Evolutionary conservation across 37 sponge, comb jelly and placozoan genomes (phyloP), one percentile per base, ranked within the genome.

Genomic region (Crambe crambe): DNA sequence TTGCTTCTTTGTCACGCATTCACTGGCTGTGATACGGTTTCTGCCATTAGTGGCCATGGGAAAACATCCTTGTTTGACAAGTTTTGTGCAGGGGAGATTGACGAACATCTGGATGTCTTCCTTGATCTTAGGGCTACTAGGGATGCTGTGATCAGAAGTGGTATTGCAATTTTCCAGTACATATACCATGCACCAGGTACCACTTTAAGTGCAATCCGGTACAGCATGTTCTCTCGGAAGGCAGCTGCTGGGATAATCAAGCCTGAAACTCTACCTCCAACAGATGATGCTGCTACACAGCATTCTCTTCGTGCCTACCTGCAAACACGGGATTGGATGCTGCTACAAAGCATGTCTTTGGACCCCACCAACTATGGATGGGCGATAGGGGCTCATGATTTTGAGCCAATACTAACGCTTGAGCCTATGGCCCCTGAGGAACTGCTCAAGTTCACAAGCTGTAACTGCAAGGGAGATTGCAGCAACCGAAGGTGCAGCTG

Each of bases 71-170:
- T 60, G 17, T 60, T 60, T 60, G 61, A 60, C 61, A 20, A 23
- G 61, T 60, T 60, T 60, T 60, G 61, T 60, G 61, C 61, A 26
- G 61, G 61, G 61, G 61, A 60, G 21, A 60, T 60, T 60, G 61
- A 60, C 25, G 61, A 60, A 60, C 61, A 60, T 23, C 6, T 60
- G 61, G 25, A 60, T 22, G 17, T 60, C 61, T 60, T 60, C 61
- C 61, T 25, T 60, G 61, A 60, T 22, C 4, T 60, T 5, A 9
- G 17, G 17, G 61, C 25, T 60, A 60, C 61, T 60, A 25, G 17
- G 61, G 61, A 60, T n/a, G 25, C 6, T 9, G 61, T 60, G 61
- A 60, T 47, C 25, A 22, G 17, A 23, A 23, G 27, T 60, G 61
- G 61, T 9, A 60, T 60, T 60, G 61, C 25, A 5, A 60, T 60